A percentile compares a stretch with the other conserved stretches of the same genome.
Evolutionary conservation across 2,797 vertebrate species (phyloP).

Genomic region (Antrozous pallidus): DNA sequence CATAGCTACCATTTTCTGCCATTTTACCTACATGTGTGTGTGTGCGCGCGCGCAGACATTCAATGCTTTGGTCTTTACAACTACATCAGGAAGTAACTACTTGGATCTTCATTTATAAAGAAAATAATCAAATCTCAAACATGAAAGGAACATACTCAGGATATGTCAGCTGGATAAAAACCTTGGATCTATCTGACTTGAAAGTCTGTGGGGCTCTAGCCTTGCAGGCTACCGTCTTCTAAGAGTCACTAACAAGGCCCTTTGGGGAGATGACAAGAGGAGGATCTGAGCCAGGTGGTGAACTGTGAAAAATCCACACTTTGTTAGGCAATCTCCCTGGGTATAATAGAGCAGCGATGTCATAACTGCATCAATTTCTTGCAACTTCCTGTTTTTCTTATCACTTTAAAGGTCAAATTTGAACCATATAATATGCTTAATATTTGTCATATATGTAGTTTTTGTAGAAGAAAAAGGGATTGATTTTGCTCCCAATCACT

Average conservation of each 20-base stretch:
- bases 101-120: background rate
- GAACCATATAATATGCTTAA: background rate
- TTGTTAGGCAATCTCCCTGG: background rate
- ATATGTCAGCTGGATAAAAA: background rate
- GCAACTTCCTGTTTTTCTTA: background rate
- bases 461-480: background rate
- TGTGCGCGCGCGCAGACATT: background rate
- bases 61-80: background rate
- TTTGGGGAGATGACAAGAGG: background rate
- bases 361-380: background rate
- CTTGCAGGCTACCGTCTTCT: background rate
- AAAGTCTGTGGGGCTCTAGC: background rate
- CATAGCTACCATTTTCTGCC: background rate
- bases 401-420: conserved; percentile 12
- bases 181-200: background rate
- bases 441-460: background rate
- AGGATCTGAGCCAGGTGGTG: background rate
- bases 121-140: background rate
- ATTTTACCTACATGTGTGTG: background rate
- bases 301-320: background rate
- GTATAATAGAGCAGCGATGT: background rate
- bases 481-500: background rate
- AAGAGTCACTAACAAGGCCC: background rate
- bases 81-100: background rate
- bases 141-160: background rate